phyloP scores from a whole-genome alignment of 2,888 invertebrate species.

The Polydrusus pterygomalis region DNA sequence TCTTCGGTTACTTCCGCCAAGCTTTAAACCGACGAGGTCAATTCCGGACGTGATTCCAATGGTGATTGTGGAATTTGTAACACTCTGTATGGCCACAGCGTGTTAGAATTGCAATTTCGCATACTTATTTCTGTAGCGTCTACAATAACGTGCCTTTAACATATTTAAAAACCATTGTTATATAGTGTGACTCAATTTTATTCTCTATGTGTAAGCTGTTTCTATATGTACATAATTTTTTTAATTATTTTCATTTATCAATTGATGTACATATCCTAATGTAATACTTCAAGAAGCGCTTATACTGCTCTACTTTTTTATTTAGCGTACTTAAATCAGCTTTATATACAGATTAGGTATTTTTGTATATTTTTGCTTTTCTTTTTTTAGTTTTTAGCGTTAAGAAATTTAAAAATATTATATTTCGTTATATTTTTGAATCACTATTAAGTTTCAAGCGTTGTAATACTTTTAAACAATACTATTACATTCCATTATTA shows the following conservation, averaged over 20 bases:
- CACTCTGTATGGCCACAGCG: too few relatives aligned
- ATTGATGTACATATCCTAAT: constrained; percentile 20
- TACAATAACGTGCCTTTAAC: too few relatives aligned
- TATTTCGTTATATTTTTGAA: constrained; percentile 22
- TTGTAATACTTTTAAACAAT: constrained; percentile 4
- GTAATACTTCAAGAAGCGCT: constrained; percentile 4
- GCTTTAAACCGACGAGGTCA: too few relatives aligned
- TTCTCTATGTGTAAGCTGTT: background rate
- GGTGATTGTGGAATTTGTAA: too few relatives aligned
- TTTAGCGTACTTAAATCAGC: constrained; percentile 29
- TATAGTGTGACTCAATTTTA: too few relatives aligned
- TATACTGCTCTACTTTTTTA: constrained; percentile 8
- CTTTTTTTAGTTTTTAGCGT: background rate
- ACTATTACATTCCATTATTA: constrained; percentile 29
- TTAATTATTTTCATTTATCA: background rate
- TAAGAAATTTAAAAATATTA: constrained; percentile 1
- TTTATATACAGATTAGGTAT: constrained; percentile 5
- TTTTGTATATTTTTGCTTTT: constrained; percentile 3
- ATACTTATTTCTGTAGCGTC: too few relatives aligned
- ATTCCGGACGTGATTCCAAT: too few relatives aligned
- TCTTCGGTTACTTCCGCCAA: too few relatives aligned
- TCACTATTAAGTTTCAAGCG: constrained; percentile 22
- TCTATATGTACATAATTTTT: constrained; percentile 5
- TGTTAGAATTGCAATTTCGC: too few relatives aligned
- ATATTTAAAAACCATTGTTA: too few relatives aligned